Base-by-base conservation (phyloP, 2,888 invertebrate genomes). In the Cetonia aurata region DNA sequence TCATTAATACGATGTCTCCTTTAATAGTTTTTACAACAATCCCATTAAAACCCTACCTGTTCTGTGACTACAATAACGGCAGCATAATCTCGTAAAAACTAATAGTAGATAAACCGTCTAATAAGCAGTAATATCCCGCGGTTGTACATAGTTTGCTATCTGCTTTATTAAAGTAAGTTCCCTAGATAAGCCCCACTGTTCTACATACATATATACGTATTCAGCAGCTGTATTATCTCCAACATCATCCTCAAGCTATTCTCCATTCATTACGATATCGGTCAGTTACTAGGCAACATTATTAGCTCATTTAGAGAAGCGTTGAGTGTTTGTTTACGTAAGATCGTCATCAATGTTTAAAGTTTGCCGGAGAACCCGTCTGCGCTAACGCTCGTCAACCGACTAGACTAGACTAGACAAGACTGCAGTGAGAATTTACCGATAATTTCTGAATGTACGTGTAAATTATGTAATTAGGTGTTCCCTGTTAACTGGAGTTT, bases 391-490 rank as follows among this genome's bases (percentile, higher is more conserved):
- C 57, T 57, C 41, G 6, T 57, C 42, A 57, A 17, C 17, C 17
- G 41, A 42, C 17, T 15, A 6, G 37, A 37, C 37, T 37, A 37
- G 37, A 37, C 37, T 37, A n/a, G n/a, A 8, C 37, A 37, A 25
- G 10, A 41, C 19, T 17, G 31, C 17, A 3, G 55, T 6, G 46
- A 60, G 60, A 46, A 46, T 60, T 60, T 46, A 31, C 46, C 4
- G 31, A 55, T 46, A 60, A 60, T 60, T 65, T 65, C 17, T 4
- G 33, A 41, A 6, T 37, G 50, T 65, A 50, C n/a, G 50, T 37
- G 17, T 65, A 52, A 59, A 65, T 65, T 65, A 65, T 65, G 41
- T 50, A 50, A 65, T 50, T 65, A 65, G 62, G 37, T 50, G 62
- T 37, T 41, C 37, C 13, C 33, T 6, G 17, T 50, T 52, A 41